phyloP scores from a whole-genome alignment of 2,113 vertebrate species.

The Capra hircus region DNA sequence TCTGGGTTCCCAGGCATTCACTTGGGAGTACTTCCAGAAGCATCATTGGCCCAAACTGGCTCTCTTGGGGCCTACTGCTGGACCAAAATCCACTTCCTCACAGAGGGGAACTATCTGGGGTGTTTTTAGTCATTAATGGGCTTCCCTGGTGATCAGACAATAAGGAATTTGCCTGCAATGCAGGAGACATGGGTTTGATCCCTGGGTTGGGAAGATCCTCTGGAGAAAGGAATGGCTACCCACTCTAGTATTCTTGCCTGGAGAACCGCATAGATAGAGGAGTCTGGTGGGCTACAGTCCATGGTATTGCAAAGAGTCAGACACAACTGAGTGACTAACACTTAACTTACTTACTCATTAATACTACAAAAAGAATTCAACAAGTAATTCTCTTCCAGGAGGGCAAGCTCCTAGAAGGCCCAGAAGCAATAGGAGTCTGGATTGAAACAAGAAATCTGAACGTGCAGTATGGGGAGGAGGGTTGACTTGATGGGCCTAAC shows the following conservation, averaged over 20 bases:
- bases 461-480: neutral
- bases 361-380: neutral
- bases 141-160: neutral
- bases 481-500: no score
- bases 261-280: neutral
- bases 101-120: neutral
- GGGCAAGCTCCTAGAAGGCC: neutral
- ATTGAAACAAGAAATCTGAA: neutral
- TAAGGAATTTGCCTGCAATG: neutral
- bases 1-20: neutral
- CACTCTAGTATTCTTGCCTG: neutral
- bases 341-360: neutral
- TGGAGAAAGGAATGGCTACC: neutral
- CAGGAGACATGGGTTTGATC: neutral
- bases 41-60: neutral
- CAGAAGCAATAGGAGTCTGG: neutral
- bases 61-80: neutral
- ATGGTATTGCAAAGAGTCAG: neutral
- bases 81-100: neutral
- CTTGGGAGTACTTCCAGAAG: neutral
- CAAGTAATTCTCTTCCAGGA: neutral
- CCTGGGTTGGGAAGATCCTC: neutral
- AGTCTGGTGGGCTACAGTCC: neutral
- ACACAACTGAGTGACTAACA: neutral
- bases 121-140: neutral